Evolutionary conservation across 2,113 vertebrate species (phyloP).

Genomic region (Myiopsitta monachus): DNA sequence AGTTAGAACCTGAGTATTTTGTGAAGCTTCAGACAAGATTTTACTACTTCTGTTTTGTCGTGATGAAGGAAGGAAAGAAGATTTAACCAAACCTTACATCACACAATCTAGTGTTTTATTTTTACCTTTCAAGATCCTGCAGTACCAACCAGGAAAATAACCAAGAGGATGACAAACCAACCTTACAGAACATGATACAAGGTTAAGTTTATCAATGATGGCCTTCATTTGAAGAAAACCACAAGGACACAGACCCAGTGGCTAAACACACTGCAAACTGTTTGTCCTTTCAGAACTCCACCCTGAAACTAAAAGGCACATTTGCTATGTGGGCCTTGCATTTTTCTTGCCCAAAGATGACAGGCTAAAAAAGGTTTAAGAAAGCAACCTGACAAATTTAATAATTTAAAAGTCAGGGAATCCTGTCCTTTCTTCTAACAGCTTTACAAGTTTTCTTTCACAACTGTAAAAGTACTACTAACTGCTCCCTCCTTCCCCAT

Average conservation of each 20-base stretch:
- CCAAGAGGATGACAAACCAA: neutral
- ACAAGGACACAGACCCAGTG: neutral
- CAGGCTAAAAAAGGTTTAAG: neutral
- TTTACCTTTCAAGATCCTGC: neutral
- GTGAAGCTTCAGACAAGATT: neutral
- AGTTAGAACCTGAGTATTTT: neutral
- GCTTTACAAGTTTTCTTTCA: neutral
- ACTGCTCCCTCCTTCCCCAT: neutral
- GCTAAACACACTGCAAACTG: neutral
- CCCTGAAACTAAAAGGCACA: accelerated
- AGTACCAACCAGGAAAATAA: neutral
- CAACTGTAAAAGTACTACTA: neutral
- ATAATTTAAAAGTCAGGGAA: neutral
- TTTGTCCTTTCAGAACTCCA: neutral
- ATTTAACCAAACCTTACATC: neutral
- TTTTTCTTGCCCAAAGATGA: neutral
- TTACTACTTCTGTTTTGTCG: neutral
- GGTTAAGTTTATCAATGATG: neutral
- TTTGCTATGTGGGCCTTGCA: neutral
- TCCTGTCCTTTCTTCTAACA: neutral
- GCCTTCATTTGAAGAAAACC: neutral
- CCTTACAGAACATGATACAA: neutral
- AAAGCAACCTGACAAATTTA: neutral
- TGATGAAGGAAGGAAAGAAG: neutral
- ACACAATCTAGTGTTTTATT: neutral